A percentile compares a stretch with the other conserved stretches of the same genome.
Evolutionary conservation across 2,888 invertebrate species (phyloP).

Genomic region (Bruchidius siliquastri): DNA sequence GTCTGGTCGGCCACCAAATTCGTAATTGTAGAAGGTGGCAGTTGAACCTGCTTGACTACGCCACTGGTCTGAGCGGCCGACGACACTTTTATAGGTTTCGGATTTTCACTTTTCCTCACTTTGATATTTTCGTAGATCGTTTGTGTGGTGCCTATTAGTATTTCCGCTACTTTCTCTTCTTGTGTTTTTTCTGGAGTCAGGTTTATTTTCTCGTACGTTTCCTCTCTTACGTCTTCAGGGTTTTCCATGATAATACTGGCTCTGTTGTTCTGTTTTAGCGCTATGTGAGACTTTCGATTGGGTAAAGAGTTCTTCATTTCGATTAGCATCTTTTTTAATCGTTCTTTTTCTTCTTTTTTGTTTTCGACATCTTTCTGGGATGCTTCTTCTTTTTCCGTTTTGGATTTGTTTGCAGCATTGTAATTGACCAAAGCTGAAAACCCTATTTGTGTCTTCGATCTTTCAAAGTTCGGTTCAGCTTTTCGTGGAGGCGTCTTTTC

Average conservation of each 20-base stretch:
- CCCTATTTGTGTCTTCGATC: slow-evolving; percentile 46
- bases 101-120: slow-evolving; percentile 39
- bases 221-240: slow-evolving; percentile 26
- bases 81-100: slow-evolving; percentile 52
- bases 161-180: slow-evolving; percentile 39
- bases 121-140: slow-evolving; percentile 49
- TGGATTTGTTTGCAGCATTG: slow-evolving; percentile 35
- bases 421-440: slow-evolving; percentile 41
- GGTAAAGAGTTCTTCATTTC: slow-evolving; percentile 75
- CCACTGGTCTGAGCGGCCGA: slow-evolving; percentile 56
- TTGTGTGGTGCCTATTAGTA: slow-evolving; percentile 43
- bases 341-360: slow-evolving; percentile 53
- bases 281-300: slow-evolving; percentile 47
- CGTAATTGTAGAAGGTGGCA: slow-evolving; percentile 22
- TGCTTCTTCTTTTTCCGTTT: slow-evolving; percentile 48
- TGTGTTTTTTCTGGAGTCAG: slow-evolving; percentile 23
- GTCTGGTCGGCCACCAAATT: slow-evolving; percentile 24
- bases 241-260: slow-evolving; percentile 42
- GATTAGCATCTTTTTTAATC: slow-evolving; percentile 66
- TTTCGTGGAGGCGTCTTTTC: slow-evolving; percentile 26
- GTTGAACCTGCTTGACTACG: slow-evolving; percentile 45
- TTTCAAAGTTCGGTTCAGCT: slow-evolving; percentile 35
- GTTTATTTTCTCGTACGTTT: slow-evolving; percentile 17
- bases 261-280: slow-evolving; percentile 34
- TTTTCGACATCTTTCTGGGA: slow-evolving; percentile 27